A percentile compares a stretch with the other conserved stretches of the same genome.
Conservation (phyloP, 2,888 invertebrate species). For the Phortica magna region DNA sequence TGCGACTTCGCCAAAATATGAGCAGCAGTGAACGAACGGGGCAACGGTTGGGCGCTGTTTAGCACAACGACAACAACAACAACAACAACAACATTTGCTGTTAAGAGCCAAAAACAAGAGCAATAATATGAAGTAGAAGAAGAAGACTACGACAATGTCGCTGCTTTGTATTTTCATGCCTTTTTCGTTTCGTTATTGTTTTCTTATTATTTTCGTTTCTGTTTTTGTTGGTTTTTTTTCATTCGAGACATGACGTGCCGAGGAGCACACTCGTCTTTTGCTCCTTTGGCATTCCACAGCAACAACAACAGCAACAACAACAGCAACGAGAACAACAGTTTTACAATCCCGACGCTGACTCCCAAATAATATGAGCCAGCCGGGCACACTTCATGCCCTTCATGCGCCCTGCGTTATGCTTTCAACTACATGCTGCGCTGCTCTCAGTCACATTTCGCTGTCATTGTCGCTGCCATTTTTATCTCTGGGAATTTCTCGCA, state of each 20-base stretch:
- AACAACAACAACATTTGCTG: conserved; percentile 11
- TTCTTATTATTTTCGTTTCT: conserved; percentile 3
- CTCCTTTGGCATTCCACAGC: too few relatives aligned
- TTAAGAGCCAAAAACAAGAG: too few relatives aligned
- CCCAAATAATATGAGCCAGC: neutral
- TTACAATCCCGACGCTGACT: too few relatives aligned
- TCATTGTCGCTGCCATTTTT: conserved; percentile 59
- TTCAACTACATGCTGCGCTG: neutral
- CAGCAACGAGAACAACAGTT: too few relatives aligned
- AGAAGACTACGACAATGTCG: too few relatives aligned
- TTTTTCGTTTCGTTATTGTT: conserved; percentile 33
- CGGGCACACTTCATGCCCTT: neutral
- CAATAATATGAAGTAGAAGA: too few relatives aligned
- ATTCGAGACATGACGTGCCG: conserved; percentile 30
- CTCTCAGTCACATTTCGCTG: neutral
- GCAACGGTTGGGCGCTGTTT: too few relatives aligned
- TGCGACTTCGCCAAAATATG: neutral
- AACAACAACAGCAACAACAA: too few relatives aligned
- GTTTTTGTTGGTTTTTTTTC: conserved; percentile 38
- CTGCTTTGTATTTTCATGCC: too few relatives aligned
- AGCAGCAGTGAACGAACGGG: too few relatives aligned
- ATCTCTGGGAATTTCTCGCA: conserved; percentile 50
- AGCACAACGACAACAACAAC: conserved; percentile 40
- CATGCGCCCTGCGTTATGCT: neutral
- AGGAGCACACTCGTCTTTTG: neutral